Evolutionary conservation across 1,140 invertebrate species (phyloP).

Genomic region (Orius insidiosus): DNA sequence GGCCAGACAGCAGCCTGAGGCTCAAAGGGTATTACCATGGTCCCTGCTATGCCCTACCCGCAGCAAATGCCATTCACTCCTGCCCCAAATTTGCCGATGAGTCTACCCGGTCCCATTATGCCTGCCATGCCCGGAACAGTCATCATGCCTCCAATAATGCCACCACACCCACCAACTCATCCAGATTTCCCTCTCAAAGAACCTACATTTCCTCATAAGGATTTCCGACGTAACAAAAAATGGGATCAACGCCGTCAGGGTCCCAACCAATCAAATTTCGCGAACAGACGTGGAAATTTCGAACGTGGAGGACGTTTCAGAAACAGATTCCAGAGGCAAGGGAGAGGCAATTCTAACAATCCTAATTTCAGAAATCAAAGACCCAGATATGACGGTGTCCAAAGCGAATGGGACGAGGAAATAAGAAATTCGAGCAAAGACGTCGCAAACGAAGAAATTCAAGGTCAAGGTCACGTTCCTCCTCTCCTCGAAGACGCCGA

Average conservation of each 20-base stretch:
- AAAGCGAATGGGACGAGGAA: slow-evolving; percentile 20
- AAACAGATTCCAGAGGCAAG: background rate
- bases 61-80: slow-evolving; percentile 2
- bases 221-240: slow-evolving; percentile 1
- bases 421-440: slow-evolving; percentile 19
- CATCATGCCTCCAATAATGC: background rate
- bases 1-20: background rate
- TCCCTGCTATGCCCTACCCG: background rate
- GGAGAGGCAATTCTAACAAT: slow-evolving; percentile 4
- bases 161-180: slow-evolving; percentile 9
- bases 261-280: background rate
- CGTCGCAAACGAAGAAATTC: slow-evolving; percentile 10
- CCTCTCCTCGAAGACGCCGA: background rate
- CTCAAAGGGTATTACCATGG: background rate
- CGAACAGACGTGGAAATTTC: slow-evolving; percentile 3
- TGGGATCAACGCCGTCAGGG: background rate
- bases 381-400: slow-evolving; percentile 6
- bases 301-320: slow-evolving; percentile 3
- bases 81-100: background rate
- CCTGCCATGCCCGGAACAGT: slow-evolving; percentile 7
- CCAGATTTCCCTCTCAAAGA: slow-evolving; percentile 3
- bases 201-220: background rate
- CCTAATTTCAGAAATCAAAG: background rate
- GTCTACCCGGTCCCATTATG: slow-evolving; percentile 8
- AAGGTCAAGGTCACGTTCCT: background rate